Evolutionary conservation across 2,888 invertebrate genomes (phyloP).

Genomic region (Craniophora ligustri): DNA sequence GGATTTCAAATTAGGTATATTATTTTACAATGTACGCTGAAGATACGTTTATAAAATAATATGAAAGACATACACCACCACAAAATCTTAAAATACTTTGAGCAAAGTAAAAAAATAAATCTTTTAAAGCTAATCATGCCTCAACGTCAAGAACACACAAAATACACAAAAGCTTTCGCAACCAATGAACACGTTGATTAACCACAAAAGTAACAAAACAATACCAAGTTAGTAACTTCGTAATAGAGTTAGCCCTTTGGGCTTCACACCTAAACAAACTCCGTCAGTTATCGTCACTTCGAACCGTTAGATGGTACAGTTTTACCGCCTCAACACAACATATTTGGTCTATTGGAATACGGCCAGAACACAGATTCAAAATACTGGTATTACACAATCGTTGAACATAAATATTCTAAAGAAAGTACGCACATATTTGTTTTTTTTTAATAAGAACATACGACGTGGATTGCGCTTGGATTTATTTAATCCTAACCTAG

Average conservation of each 20-base stretch:
- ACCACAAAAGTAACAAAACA: conserved; percentile 50
- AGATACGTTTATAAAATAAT: no score
- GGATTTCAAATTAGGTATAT: no score
- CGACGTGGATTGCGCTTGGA: conserved; percentile 1
- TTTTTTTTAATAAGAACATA: conserved; percentile 17
- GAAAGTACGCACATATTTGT: conserved; percentile 24
- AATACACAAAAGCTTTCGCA: conserved; percentile 36
- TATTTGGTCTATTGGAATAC: conserved; percentile 36
- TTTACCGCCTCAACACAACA: conserved; percentile 20
- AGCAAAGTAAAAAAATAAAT: no score
- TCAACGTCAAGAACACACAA: conserved; percentile 21
- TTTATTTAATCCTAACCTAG: conserved; percentile 21
- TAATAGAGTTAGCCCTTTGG: conserved; percentile 50
- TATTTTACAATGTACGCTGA: no score
- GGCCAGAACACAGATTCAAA: conserved; percentile 46
- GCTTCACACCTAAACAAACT: conserved; percentile 55
- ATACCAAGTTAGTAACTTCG: conserved; percentile 41
- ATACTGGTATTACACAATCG: conserved; percentile 40
- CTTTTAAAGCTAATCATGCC: no score
- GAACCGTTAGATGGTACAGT: conserved; percentile 29
- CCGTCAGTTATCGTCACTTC: conserved; percentile 41
- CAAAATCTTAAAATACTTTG: no score
- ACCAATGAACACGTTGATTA: conserved; percentile 51
- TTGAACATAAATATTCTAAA: conserved; percentile 30
- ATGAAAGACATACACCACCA: no score